phyloP scores from a whole-genome alignment of 2,113 vertebrate species.

The Phoenicopterus ruber region DNA sequence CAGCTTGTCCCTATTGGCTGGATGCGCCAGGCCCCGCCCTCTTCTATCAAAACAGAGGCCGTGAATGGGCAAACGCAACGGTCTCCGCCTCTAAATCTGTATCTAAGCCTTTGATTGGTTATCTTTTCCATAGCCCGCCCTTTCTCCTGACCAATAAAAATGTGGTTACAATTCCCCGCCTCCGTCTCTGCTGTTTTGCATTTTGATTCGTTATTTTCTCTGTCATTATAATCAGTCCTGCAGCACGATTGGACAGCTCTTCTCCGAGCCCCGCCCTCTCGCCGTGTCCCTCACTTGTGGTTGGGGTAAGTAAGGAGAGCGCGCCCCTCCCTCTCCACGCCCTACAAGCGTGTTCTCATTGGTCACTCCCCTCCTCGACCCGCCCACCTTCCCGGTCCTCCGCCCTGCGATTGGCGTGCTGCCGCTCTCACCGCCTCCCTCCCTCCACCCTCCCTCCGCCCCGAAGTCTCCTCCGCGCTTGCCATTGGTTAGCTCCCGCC shows the following conservation, averaged over 20 bases:
- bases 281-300: not conserved
- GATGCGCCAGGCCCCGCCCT: fast-evolving
- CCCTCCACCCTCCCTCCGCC: not conserved
- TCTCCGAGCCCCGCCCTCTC: fast-evolving
- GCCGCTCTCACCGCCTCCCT: not conserved
- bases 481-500: not conserved
- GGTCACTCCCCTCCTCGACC: not conserved
- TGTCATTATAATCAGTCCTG: fast-evolving
- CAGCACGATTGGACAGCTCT: fast-evolving
- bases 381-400: not conserved
- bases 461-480: not conserved
- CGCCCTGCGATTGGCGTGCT: fast-evolving
- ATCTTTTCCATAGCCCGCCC: fast-evolving
- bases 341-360: not conserved
- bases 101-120: not conserved
- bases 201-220: not conserved
- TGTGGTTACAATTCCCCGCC: fast-evolving
- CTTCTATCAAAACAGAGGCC: fast-evolving
- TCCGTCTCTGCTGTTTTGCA: fast-evolving
- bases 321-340: not conserved
- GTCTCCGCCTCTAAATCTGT: not conserved
- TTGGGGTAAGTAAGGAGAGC: fast-evolving
- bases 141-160: fast-evolving
- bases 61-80: fast-evolving
- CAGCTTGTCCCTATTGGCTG: not conserved